These are phyloP conservation scores for Epinotia demarniana DNA, from an alignment of 2,888 invertebrate species.

Conservation along the genomic window DNA sequence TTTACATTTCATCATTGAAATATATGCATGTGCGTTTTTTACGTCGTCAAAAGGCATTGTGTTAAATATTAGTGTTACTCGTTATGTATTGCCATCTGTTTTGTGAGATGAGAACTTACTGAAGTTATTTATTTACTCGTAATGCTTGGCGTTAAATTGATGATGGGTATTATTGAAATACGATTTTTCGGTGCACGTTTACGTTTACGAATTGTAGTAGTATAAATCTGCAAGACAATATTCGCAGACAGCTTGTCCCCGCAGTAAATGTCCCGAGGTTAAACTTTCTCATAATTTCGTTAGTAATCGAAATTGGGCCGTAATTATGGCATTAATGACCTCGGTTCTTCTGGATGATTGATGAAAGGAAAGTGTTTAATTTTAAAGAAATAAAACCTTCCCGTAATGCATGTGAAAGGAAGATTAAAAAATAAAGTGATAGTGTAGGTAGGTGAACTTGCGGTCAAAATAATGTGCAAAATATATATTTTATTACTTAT, in stretches of 20 bases:
- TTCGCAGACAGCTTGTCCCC: constrained; percentile 36
- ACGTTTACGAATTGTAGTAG: constrained; percentile 41
- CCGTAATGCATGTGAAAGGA: constrained; percentile 1
- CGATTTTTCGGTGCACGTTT: constrained; percentile 45
- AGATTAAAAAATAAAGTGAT: neutral
- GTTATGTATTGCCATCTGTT: constrained; percentile 66
- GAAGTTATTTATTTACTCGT: constrained; percentile 58
- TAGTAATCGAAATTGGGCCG: constrained; percentile 35
- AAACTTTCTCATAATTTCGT: constrained; percentile 41
- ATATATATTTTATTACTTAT: too few species aligned
- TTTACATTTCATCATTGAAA: constrained; percentile 68
- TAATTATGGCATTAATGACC: constrained; percentile 34
- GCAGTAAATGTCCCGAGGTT: constrained; percentile 22
- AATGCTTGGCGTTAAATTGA: constrained; percentile 62
- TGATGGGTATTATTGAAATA: constrained; percentile 54
- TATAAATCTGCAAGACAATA: constrained; percentile 42
- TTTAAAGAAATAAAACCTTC: constrained; percentile 15
- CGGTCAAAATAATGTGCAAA: neutral
- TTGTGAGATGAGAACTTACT: constrained; percentile 67
- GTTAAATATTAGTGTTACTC: constrained; percentile 71
- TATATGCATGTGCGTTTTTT: constrained; percentile 57
- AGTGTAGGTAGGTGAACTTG: neutral
- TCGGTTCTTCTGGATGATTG: constrained; percentile 33
- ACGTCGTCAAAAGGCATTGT: constrained; percentile 69
- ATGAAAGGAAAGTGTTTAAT: constrained; percentile 37